A percentile compares a stretch with the other conserved stretches of the same genome.
phyloP scores from a whole-genome alignment of 35 echinoderm and acorn worm genomes.

The Heliocidaris erythrogramma region DNA sequence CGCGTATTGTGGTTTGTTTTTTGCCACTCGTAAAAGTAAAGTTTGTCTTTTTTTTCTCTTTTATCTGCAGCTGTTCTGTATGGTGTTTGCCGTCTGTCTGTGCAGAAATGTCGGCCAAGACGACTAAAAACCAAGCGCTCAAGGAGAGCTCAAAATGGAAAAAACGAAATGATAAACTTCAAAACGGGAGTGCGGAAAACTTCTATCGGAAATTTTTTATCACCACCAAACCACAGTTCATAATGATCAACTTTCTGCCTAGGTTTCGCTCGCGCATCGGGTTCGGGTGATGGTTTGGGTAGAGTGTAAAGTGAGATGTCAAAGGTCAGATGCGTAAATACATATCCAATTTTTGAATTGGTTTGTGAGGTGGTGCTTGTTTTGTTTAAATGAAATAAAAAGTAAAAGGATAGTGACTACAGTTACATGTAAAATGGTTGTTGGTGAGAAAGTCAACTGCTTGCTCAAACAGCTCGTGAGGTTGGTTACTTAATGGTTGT shows the following conservation, averaged over 20 bases:
- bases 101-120: slow-evolving; percentile 52
- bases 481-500: neutral
- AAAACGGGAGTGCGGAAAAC: slow-evolving; percentile 1
- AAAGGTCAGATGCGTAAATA: neutral
- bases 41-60: neutral
- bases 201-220: neutral
- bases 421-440: neutral
- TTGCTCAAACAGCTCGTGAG: neutral
- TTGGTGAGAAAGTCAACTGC: neutral
- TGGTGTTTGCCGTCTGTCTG: slow-evolving; percentile 57
- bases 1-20: no score
- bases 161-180: neutral
- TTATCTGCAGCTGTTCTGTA: slow-evolving; percentile 55
- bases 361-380: neutral
- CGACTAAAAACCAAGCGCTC: neutral
- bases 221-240: neutral
- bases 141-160: neutral
- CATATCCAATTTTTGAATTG: neutral
- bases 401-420: neutral
- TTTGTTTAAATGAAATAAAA: neutral
- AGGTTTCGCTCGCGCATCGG: neutral
- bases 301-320: neutral
- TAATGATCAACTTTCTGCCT: neutral
- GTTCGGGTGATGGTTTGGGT: neutral
- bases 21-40: no score